A percentile compares a stretch with the other conserved stretches of the same genome.
Evolutionary conservation across 2,888 invertebrate genomes (phyloP).

Genomic region (Choristoneura rosaceana): DNA sequence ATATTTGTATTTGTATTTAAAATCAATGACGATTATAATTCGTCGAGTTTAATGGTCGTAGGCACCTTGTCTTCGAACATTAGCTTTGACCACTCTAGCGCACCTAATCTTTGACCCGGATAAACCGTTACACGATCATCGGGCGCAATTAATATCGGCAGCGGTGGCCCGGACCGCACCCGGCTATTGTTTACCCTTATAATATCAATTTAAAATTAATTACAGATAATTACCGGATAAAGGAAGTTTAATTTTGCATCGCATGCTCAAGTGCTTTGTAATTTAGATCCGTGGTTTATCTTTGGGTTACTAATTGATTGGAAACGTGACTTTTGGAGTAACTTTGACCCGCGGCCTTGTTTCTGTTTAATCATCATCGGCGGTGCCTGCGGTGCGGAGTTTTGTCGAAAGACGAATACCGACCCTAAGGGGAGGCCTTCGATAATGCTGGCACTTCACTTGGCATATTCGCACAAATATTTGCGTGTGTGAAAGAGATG

Average conservation of each 20-base stretch:
- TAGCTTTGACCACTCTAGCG: not conserved
- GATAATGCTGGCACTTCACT: no score
- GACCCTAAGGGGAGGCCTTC: no score
- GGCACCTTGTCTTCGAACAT: not conserved
- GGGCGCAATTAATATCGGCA: constrained; percentile 16
- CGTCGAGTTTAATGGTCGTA: not conserved
- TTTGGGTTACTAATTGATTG: not conserved
- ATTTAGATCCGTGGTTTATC: not conserved
- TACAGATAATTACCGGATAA: constrained; percentile 19
- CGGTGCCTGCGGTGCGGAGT: no score
- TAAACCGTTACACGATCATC: constrained; percentile 14
- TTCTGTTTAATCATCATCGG: no score
- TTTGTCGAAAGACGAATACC: no score
- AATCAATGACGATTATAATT: no score
- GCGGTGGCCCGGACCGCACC: not conserved
- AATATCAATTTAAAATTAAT: constrained; percentile 28
- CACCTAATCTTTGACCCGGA: constrained; percentile 7
- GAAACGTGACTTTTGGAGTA: not conserved
- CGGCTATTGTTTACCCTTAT: constrained; percentile 22
- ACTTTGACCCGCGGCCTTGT: no score
- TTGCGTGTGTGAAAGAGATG: no score
- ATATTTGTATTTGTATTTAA: no score
- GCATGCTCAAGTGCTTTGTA: constrained; percentile 6
- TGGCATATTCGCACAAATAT: no score
- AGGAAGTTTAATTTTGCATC: constrained; percentile 11